Percentiles rank a stretch among this genome's conserved stretches.
Evolutionary conservation across 2,797 vertebrate species (phyloP).

Genomic region (Pogonophryne albipinna): DNA sequence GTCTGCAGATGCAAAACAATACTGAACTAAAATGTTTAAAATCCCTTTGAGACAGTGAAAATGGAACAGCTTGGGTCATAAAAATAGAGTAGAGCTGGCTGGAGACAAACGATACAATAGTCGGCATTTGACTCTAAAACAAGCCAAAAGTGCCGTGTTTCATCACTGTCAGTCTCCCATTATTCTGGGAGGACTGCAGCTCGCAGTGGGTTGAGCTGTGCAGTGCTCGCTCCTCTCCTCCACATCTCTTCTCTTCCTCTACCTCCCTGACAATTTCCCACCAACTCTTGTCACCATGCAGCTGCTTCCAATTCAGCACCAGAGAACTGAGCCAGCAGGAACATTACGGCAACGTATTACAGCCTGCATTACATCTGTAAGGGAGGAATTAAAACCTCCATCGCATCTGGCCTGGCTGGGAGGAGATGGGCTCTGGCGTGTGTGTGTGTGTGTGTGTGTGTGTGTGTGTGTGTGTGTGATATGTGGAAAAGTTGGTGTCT

Average conservation of each 20-base stretch:
- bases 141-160: slow-evolving; percentile 35
- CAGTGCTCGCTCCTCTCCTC: slow-evolving; percentile 55
- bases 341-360: slow-evolving; percentile 62
- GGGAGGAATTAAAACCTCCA: slow-evolving; percentile 76
- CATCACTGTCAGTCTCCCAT: slow-evolving; percentile 37
- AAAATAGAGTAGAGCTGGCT: slow-evolving; percentile 29
- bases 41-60: slow-evolving; percentile 8
- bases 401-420: slow-evolving; percentile 72
- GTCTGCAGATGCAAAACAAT: not conserved
- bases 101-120: slow-evolving; percentile 32
- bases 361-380: slow-evolving; percentile 75
- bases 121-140: slow-evolving; percentile 23
- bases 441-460: not conserved
- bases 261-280: slow-evolving; percentile 61
- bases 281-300: slow-evolving; percentile 65
- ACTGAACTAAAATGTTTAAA: not conserved
- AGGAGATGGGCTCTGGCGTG: slow-evolving; percentile 56
- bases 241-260: slow-evolving; percentile 57
- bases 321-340: slow-evolving; percentile 65
- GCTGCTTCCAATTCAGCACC: slow-evolving; percentile 77
- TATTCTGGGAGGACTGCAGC: slow-evolving; percentile 38
- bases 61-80: not conserved
- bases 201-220: slow-evolving; percentile 50
- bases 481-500: slow-evolving; percentile 52
- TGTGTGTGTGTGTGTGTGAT: not conserved